Evolutionary conservation across 1,140 invertebrate genomes (phyloP), one percentile per base, ranked within the genome.

Genomic region (Pentalonia nigronervosa): DNA sequence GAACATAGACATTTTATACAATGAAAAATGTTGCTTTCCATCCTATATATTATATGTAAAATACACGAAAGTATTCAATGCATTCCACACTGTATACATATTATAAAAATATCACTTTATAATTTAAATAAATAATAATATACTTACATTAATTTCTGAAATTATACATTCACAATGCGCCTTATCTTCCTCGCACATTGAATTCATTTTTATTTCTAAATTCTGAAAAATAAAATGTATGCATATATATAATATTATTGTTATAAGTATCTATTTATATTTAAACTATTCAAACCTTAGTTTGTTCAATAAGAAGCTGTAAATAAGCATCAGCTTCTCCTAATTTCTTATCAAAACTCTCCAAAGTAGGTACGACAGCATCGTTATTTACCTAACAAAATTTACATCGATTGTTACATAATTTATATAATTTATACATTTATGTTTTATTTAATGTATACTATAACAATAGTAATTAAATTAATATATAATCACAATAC

Each of bases 291-390:
- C 95, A 96, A 95, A 98, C 96, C 95, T 97, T 97, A 94, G 98
- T 97, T 95, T 99, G 98, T 94, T 99, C 98, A 94, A 99, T 99
- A 95, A 99, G 97, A 91, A 99, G 96, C 96, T 99, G 98, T 84
- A 99, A 96, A 96, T 99, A 99, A 48, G 97, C 98, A 96, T 99
- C 99, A 34, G 99, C 98, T 96, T 99, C 99, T 1, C 98, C 96
- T 56, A 99, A 97, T 95, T 98, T 98, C 60, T 97, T 97, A 95
- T 99, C 98, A 95, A 99, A 98, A 95, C 98, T 97, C 94, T 97
- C 96, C 89, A 97, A 95, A 90, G 96, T 97, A 7, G 97, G 96
- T 0, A 96, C 81, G 11, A 93, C 76, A 17, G 76, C 34, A 48
- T 93, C 91, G 56, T 93, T 93, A 41, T 53, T 93, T 41, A 93